Evolutionary conservation across 2,113 vertebrate species (phyloP), one percentile per base, ranked within the genome.

Genomic region (Anguilla japonica): DNA sequence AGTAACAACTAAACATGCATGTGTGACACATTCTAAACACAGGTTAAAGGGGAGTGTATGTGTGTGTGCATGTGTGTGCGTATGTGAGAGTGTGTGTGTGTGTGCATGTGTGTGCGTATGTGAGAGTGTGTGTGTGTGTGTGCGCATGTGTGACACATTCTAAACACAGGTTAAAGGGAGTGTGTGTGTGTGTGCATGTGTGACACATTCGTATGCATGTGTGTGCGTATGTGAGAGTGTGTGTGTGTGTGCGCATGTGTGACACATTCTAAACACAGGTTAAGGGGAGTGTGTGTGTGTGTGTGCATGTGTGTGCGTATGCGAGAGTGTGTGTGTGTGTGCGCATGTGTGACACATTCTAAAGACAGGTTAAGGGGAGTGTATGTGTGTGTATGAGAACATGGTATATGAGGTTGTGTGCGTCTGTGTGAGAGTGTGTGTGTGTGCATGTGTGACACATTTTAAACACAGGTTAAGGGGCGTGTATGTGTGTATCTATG

Each of bases 321-420:
- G 82, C n/a, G 63, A 87, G 85, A 43, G 75, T 89, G 87, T 89
- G 84, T 29, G 81, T 56, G 82, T 41, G 56, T 86, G 82, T 39
- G 71, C 15, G 56, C 20, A 90, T 93, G 50, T 53, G 50, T 53
- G 43, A 46, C 43, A 46, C 43, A 46, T 46, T 46, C 43, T 46
- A 46, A 46, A 46, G 5, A 46, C 43, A 5, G 43, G 43, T 9
- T 46, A 46, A 46, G 9, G 5, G 9, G 43, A 46, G 43, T 34
- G 34, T 34, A 34, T 34, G 86, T 85, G 57, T 83, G 26, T 67
- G 39, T 83, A 16, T 57, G 40, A 15, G 78, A 79, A 50, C 84
- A 40, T 79, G 84, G 75, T 43, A 89, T 82, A 88, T 92, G 92
- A 94, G 92, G 90, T 93, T 89, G 88, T 20, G 26, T 43, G 75